phyloP scores from a whole-genome alignment of 2,888 invertebrate genomes.

The Latrodectus hesperus region DNA sequence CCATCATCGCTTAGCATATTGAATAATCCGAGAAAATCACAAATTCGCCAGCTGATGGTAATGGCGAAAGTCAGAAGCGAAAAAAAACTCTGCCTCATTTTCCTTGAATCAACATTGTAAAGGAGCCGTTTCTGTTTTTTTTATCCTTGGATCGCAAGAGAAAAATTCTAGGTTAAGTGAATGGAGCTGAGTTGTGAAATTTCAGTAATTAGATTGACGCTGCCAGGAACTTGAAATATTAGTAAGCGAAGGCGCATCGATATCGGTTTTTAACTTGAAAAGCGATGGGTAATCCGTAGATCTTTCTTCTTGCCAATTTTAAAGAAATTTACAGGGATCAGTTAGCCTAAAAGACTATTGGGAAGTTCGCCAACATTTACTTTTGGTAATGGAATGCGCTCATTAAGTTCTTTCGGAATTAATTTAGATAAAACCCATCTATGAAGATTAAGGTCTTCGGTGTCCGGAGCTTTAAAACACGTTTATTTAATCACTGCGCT shows the following conservation, averaged over 20 bases:
- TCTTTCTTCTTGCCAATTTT: background rate
- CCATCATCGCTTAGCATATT: slow-evolving; percentile 53
- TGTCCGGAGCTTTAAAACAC: slow-evolving; percentile 20
- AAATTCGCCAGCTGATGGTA: slow-evolving; percentile 12
- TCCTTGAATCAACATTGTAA: background rate
- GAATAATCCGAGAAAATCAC: slow-evolving; percentile 46
- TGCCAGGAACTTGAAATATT: slow-evolving; percentile 31
- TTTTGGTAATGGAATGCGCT: slow-evolving; percentile 8
- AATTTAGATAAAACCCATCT: slow-evolving; percentile 27
- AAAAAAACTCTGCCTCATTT: background rate
- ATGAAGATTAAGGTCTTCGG: slow-evolving; percentile 10
- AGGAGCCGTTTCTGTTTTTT: slow-evolving; percentile 6
- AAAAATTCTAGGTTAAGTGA: slow-evolving; percentile 5
- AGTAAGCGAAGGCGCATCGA: slow-evolving; percentile 26
- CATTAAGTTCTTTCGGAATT: slow-evolving; percentile 25
- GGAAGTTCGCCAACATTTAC: slow-evolving; percentile 28
- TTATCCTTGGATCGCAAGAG: background rate
- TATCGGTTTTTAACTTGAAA: slow-evolving; percentile 28
- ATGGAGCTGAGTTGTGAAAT: slow-evolving; percentile 1
- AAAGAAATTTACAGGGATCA: slow-evolving; percentile 23
- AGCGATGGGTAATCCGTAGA: background rate
- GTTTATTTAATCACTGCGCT: slow-evolving; percentile 22
- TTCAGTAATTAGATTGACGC: slow-evolving; percentile 40
- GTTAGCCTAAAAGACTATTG: slow-evolving; percentile 17
- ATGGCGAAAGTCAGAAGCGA: background rate